phyloP scores from a whole-genome alignment of 2,797 vertebrate genomes.

The Hoplostethus mediterraneus region DNA sequence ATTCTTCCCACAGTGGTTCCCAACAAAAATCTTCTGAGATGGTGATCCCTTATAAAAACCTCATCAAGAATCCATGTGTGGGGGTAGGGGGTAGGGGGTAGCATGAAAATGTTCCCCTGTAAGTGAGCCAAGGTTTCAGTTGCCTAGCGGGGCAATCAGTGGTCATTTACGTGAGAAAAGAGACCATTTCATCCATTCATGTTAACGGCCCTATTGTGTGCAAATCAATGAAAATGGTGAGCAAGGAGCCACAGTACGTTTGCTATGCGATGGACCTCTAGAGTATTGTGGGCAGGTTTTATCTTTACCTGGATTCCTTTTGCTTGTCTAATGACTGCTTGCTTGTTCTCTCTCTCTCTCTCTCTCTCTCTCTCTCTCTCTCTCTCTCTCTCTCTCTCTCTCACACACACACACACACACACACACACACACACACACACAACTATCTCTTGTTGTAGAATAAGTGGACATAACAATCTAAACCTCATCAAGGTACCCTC shows the following conservation, averaged over 20 bases:
- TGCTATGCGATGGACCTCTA: no score
- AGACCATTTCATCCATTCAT: background rate
- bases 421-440: background rate
- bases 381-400: background rate
- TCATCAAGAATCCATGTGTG: no score
- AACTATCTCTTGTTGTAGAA: background rate
- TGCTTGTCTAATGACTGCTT: constrained; percentile 62
- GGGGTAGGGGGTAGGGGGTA: no score
- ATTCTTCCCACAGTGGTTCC: no score
- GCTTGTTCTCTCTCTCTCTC: constrained; percentile 21
- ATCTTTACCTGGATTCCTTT: constrained; percentile 29
- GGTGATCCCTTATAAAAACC: no score
- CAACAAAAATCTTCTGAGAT: no score
- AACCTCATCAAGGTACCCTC: no score
- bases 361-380: constrained; percentile 2
- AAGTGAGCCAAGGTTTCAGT: no score
- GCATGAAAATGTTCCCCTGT: no score
- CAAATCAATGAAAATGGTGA: constrained; percentile 46
- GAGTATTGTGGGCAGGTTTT: background rate
- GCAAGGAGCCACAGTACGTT: constrained; percentile 42
- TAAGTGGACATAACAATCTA: no score
- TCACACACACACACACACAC: background rate
- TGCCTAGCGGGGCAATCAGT: background rate
- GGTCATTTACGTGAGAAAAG: background rate
- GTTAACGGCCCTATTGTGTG: constrained; percentile 29